phyloP scores from a whole-genome alignment of 2,113 vertebrate species.

The Tragelaphus buxtoni region DNA sequence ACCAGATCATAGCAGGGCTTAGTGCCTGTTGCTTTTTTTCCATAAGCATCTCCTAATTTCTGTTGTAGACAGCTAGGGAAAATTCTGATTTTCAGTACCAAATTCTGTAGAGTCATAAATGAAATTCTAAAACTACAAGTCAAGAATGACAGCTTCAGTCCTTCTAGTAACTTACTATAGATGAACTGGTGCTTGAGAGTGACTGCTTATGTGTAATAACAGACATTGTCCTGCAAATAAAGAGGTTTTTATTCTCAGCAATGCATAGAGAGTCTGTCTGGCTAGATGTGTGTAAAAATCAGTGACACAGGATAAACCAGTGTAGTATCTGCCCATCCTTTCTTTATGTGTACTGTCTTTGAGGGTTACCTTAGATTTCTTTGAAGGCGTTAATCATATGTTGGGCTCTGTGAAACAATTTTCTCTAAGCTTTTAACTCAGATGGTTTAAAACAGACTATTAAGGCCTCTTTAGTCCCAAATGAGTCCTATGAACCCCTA shows the following conservation, averaged over 20 bases:
- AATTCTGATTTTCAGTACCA: constrained; percentile 16
- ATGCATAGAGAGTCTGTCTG: background rate
- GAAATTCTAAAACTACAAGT: background rate
- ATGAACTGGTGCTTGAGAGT: background rate
- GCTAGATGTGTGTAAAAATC: background rate
- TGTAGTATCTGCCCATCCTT: background rate
- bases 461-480: background rate
- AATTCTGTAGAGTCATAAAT: background rate
- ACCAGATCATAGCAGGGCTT: background rate
- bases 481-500: background rate
- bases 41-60: background rate
- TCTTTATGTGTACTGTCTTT: background rate
- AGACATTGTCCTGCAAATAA: background rate
- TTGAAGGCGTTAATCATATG: background rate
- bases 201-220: background rate
- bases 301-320: background rate
- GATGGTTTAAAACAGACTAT: constrained; percentile 28
- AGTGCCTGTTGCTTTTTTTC: background rate
- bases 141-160: background rate
- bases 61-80: background rate
- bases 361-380: background rate
- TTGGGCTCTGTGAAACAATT: background rate
- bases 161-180: background rate
- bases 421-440: constrained; percentile 29
- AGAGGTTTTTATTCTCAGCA: background rate